Percentiles rank a stretch among this genome's conserved stretches.
These are phyloP conservation scores for Hydrolagus colliei DNA, from an alignment of 2,797 vertebrate genomes.

Conservation along the genomic window DNA sequence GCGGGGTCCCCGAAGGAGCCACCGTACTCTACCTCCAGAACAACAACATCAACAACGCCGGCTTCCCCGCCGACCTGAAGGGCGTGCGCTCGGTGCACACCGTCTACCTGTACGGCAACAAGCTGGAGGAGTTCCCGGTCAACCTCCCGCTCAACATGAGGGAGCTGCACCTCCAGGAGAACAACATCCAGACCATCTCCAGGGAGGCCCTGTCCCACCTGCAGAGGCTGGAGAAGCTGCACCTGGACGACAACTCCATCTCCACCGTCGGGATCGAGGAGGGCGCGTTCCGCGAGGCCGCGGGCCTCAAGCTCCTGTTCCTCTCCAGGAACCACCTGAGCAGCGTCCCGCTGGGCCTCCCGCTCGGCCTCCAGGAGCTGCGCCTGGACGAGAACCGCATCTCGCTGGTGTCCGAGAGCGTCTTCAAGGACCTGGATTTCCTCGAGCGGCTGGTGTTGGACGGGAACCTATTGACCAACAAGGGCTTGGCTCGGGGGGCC, in stretches of 20 bases:
- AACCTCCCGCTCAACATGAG: constrained; percentile 84
- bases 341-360: constrained; percentile 86
- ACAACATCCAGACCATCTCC: constrained; percentile 93
- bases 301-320: constrained; percentile 83
- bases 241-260: constrained; percentile 89
- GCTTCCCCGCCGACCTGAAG: constrained; percentile 83
- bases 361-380: constrained; percentile 76
- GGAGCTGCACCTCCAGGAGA: constrained; percentile 89
- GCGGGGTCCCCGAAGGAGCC: constrained; percentile 89
- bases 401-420: constrained; percentile 77
- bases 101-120: constrained; percentile 89
- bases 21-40: constrained; percentile 94
- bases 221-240: constrained; percentile 79
- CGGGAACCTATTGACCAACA: constrained; percentile 83
- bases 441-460: constrained; percentile 80
- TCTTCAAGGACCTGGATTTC: constrained; percentile 78
- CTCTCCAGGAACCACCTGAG: constrained; percentile 91
- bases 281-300: constrained; percentile 81
- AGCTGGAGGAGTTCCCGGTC: constrained; percentile 86
- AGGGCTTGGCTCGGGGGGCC: constrained; percentile 76
- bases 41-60: constrained; percentile 94
- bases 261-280: constrained; percentile 89
- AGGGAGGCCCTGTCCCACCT: constrained; percentile 78
- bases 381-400: constrained; percentile 87
- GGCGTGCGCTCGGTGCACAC: constrained; percentile 82